phyloP scores from a whole-genome alignment of 2,797 vertebrate genomes.

The Myotis findleyi region DNA sequence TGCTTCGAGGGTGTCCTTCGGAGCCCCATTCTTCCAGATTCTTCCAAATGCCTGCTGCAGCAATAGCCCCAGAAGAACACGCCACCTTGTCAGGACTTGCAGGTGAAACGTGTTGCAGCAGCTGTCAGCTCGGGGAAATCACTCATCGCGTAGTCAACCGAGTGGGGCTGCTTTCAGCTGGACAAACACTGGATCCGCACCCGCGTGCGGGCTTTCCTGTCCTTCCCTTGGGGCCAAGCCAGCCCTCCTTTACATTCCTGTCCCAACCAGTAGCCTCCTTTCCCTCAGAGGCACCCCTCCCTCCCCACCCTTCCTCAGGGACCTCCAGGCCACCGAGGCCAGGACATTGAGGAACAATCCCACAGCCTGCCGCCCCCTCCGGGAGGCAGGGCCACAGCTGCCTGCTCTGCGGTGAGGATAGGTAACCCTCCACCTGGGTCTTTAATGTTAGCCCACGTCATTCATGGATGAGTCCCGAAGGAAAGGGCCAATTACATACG shows the following conservation, averaged over 20 bases:
- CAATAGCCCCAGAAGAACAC: constrained; percentile 78
- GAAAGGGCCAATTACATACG: background rate
- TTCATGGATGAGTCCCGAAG: background rate
- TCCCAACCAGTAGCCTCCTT: background rate
- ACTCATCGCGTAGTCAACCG: constrained; percentile 82
- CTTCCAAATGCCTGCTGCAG: constrained; percentile 53
- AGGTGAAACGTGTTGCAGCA: constrained; percentile 84
- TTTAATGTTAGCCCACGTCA: constrained; percentile 25
- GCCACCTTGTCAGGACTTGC: constrained; percentile 79
- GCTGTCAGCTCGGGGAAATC: constrained; percentile 87
- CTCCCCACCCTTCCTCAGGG: background rate
- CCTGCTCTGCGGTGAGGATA: background rate
- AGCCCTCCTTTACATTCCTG: background rate
- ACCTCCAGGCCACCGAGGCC: background rate
- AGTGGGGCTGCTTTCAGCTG: constrained; percentile 84
- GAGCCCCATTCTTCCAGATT: constrained; percentile 71
- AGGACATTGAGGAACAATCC: background rate
- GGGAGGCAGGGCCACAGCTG: background rate
- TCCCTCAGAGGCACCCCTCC: background rate
- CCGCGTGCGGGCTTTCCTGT: constrained; percentile 49
- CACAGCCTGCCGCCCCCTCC: background rate
- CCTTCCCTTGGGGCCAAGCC: constrained; percentile 60
- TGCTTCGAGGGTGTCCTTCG: constrained; percentile 67
- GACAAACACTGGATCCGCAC: constrained; percentile 81
- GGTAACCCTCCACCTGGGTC: background rate